phyloP scores from a whole-genome alignment of 2,888 invertebrate species.

The Erannis defoliaria region DNA sequence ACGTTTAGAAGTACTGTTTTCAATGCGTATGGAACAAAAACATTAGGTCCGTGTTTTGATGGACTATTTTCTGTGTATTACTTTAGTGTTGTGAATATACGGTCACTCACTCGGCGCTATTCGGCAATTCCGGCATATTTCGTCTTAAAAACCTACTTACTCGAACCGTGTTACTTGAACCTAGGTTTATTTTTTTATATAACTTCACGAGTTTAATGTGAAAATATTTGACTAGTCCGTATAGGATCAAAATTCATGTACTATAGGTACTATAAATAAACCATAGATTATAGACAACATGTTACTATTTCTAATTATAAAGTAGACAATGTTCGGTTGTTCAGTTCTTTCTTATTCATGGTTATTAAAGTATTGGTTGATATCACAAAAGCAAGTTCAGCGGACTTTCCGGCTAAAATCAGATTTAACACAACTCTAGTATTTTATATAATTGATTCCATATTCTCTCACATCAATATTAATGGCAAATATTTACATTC shows the following conservation, averaged over 20 bases:
- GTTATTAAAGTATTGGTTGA: no score
- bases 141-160: background rate
- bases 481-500: constrained; percentile 40
- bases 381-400: background rate
- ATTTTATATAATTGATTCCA: constrained; percentile 30
- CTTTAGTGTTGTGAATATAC: background rate
- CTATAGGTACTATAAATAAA: no score
- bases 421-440: background rate
- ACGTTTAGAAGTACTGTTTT: constrained; percentile 16
- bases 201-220: no score
- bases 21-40: constrained; percentile 27
- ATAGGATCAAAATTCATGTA: no score
- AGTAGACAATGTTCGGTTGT: no score
- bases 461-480: constrained; percentile 37
- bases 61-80: constrained; percentile 10
- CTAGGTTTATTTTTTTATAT: no score
- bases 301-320: no score
- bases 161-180: no score
- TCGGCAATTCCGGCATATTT: background rate
- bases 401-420: background rate
- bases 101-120: background rate
- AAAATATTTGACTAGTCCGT: no score
- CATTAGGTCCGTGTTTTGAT: constrained; percentile 5
- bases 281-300: no score
- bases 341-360: no score